Evolutionary conservation across 92 coral and sea anemone species (phyloP), one percentile per base, ranked within the genome.

Genomic region (Bergia puertoricense): DNA sequence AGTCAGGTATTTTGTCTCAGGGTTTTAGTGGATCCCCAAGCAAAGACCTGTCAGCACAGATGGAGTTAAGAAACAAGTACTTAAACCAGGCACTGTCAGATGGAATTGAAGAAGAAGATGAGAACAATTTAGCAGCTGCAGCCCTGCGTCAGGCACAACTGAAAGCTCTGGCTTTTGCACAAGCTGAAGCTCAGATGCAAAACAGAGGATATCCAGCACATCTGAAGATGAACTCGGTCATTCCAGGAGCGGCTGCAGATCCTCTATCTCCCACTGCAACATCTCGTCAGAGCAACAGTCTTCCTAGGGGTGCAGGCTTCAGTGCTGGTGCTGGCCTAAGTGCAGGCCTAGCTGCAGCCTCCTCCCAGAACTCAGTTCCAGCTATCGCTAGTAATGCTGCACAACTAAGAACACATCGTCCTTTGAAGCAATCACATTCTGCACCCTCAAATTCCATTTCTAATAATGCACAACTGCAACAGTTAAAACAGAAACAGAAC

Each of bases 71-170:
- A 83, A 94, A 90, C 82, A 98, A 93, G 40, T 92, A 80, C 86
- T 78, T 93, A 5, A 97, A 92, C 88, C 96, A 96, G 74, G 93
- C 93, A 37, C 92, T 96, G 74, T 91, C 95, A 9, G 99, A 95
- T 78, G 95, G 96, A 68, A 97, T 97, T 73, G 99, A 97, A 65
- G 99, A 97, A 85, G 99, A 97, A 81, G 96, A 92, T 48, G 98
- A 94, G 75, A 86, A 89, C 81, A 95, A 90, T 71, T 92, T 94
- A 48, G 91, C 93, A 75, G 96, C 94, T 42, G 98, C 93, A 36
- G 98, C 98, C 2, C 82, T 91, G 56, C 98, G 94, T 38, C 99
- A 96, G 79, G 96, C 97, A 45, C 98, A 96, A 62, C 93, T 93
- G 81, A 97, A 97, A 86, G 95, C 94, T 74, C 89, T 97, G 67